These are phyloP conservation scores for Apocheima hispidaria DNA, from an alignment of 2,888 invertebrate genomes.

Conservation along the genomic window DNA sequence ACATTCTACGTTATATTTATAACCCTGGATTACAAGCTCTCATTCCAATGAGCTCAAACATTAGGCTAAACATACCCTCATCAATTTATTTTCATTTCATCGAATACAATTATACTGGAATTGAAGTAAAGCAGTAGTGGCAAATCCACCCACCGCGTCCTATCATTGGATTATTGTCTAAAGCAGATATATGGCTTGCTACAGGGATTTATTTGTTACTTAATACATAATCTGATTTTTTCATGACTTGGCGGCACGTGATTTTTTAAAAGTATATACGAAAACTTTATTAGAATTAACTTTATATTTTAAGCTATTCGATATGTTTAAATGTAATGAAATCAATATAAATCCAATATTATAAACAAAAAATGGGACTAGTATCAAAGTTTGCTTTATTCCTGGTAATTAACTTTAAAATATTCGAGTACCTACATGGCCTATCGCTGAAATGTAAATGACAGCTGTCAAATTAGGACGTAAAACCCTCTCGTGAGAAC, in stretches of 20 bases:
- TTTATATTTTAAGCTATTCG: neutral
- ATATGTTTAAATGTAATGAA: neutral
- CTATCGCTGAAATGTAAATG: slow-evolving; percentile 3
- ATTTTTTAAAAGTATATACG: neutral
- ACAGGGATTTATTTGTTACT: neutral
- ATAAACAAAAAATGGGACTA: no score
- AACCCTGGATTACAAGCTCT: neutral
- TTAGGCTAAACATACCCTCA: slow-evolving; percentile 13
- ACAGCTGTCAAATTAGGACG: slow-evolving; percentile 1
- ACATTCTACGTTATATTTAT: neutral
- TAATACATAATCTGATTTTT: no score
- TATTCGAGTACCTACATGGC: no score
- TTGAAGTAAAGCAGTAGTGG: neutral
- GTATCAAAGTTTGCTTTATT: no score
- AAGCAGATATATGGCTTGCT: slow-evolving; percentile 7
- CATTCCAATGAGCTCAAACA: neutral
- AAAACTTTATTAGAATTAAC: neutral
- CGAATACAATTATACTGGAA: slow-evolving; percentile 2
- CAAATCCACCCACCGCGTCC: neutral
- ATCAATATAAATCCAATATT: no score
- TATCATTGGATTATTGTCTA: slow-evolving; percentile 5
- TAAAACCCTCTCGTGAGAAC: neutral
- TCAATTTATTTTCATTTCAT: slow-evolving; percentile 19
- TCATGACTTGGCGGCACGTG: neutral
- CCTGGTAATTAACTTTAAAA: no score